A percentile compares a stretch with the other conserved stretches of the same genome.
phyloP scores from a whole-genome alignment of 1,140 invertebrate species.

The Drosophila repleta region DNA sequence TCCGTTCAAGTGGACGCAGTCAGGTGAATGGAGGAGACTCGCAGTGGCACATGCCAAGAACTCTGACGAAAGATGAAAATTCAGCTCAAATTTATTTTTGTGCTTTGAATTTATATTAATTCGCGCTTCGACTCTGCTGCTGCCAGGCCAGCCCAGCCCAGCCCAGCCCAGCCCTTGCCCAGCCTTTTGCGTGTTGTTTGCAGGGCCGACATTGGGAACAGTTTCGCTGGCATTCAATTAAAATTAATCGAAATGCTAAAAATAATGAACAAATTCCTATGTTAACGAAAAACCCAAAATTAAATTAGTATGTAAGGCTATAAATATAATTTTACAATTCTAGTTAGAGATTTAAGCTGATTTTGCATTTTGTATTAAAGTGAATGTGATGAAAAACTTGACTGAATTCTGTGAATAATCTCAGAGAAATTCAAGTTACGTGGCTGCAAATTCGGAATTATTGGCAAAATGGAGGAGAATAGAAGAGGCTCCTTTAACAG shows the following conservation, averaged over 20 bases:
- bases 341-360: background rate
- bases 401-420: no score
- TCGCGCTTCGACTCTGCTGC: constrained; percentile 21
- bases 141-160: no score
- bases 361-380: constrained; percentile 7
- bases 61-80: background rate
- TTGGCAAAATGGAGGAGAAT: no score
- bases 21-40: no score
- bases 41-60: constrained; percentile 5
- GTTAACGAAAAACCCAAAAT: background rate
- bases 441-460: no score
- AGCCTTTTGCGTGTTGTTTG: no score
- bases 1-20: background rate
- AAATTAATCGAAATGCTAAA: constrained; percentile 34
- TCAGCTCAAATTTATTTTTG: constrained; percentile 11
- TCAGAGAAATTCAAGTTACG: no score
- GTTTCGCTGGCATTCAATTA: constrained; percentile 40
- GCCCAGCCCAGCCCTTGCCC: background rate
- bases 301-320: background rate
- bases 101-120: constrained; percentile 37
- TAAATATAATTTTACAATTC: constrained; percentile 1
- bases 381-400: background rate
- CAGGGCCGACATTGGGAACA: background rate
- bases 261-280: constrained; percentile 19
- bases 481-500: no score